These are phyloP conservation scores for Amphimallon solstitiale DNA, from an alignment of 2,888 invertebrate species.

Conservation along the genomic window DNA sequence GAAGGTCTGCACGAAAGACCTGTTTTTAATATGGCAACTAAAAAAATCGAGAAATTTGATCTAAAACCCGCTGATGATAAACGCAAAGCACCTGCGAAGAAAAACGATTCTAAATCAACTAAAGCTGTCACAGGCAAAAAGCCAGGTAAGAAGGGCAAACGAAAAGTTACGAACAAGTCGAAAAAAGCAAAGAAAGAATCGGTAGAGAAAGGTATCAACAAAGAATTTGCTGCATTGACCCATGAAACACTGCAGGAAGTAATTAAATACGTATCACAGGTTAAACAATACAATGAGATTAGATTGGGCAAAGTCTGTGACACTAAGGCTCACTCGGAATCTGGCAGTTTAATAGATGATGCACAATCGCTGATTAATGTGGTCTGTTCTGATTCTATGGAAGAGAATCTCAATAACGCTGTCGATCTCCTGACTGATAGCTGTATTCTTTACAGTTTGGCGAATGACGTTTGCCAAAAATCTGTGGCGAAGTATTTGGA, in stretches of 20 bases:
- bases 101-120: background rate
- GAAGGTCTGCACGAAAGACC: conserved; percentile 58
- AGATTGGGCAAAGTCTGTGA: background rate
- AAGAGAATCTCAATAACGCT: conserved; percentile 39
- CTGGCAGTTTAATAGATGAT: conserved; percentile 14
- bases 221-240: conserved; percentile 49
- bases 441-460: conserved; percentile 57
- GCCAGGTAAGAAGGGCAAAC: conserved; percentile 28
- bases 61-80: conserved; percentile 32
- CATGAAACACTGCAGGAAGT: conserved; percentile 50
- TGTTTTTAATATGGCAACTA: conserved; percentile 54
- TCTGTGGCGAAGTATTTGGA: conserved; percentile 54
- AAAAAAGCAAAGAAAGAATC: conserved; percentile 44
- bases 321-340: background rate
- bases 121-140: conserved; percentile 17
- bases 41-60: conserved; percentile 55
- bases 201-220: conserved; percentile 43
- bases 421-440: conserved; percentile 57
- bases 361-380: background rate
- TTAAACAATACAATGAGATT: conserved; percentile 40
- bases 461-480: conserved; percentile 55
- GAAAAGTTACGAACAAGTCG: conserved; percentile 42
- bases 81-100: conserved; percentile 36
- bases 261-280: conserved; percentile 40
- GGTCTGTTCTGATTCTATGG: conserved; percentile 1